These are phyloP conservation scores for Umimayanthus kanabou DNA, from an alignment of 92 coral and sea anemone genomes.

Conservation along the genomic window DNA sequence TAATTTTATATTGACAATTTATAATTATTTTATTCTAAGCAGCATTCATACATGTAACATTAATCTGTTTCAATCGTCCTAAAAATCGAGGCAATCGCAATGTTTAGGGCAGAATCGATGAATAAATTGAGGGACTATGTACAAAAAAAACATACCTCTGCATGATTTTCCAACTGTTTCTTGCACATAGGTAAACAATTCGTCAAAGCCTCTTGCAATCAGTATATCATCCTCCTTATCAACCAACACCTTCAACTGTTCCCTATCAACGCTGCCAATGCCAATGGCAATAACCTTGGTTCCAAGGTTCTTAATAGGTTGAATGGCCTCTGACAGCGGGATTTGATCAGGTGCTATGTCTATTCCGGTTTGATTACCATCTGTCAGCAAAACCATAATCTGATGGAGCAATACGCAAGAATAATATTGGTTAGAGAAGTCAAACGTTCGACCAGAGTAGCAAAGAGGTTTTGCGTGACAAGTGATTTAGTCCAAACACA, in stretches of 20 bases:
- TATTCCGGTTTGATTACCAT: slow-evolving; percentile 82
- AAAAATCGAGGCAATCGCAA: too few species aligned
- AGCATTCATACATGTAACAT: too few species aligned
- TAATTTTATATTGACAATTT: too few species aligned
- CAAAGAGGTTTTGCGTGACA: neutral
- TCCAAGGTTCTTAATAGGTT: slow-evolving; percentile 60
- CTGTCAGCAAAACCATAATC: slow-evolving; percentile 80
- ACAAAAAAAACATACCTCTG: slow-evolving; percentile 58
- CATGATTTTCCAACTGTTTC: slow-evolving; percentile 70
- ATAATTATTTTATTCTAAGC: too few species aligned
- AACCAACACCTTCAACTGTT: slow-evolving; percentile 63
- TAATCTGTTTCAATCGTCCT: too few species aligned
- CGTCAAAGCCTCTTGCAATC: slow-evolving; percentile 50
- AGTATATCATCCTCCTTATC: slow-evolving; percentile 60
- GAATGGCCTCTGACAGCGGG: slow-evolving; percentile 61
- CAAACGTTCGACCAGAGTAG: neutral
- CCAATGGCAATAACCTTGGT: slow-evolving; percentile 75
- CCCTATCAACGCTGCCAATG: slow-evolving; percentile 81
- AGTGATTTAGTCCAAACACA: neutral
- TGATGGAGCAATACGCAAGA: slow-evolving; percentile 4
- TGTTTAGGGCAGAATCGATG: too few species aligned
- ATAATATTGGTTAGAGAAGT: neutral
- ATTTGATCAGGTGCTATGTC: slow-evolving; percentile 51
- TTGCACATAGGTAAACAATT: slow-evolving; percentile 57
- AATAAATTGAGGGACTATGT: neutral